phyloP scores from a whole-genome alignment of 2,888 invertebrate species.

The Thyatira batis region DNA sequence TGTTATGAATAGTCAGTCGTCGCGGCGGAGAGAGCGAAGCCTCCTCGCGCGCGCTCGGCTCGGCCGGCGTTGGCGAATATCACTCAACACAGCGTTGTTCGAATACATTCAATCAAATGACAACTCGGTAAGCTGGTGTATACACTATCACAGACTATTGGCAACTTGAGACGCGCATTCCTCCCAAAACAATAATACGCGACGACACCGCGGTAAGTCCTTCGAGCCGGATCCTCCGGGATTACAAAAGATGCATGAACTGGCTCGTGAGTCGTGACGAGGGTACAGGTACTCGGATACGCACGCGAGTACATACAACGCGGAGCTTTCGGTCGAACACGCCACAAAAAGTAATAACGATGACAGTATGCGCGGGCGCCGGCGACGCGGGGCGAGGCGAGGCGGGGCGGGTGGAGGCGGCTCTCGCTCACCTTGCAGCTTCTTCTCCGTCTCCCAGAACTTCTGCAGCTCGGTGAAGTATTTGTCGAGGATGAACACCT shows the following conservation, averaged over 20 bases:
- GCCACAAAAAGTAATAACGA: conserved; percentile 44
- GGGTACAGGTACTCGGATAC: conserved; percentile 21
- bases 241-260: too few species aligned
- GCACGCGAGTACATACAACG: conserved; percentile 24
- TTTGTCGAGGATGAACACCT: conserved; percentile 98
- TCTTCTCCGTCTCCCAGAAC: conserved; percentile 98
- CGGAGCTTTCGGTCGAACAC: conserved; percentile 49
- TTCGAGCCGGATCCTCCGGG: conserved; percentile 16
- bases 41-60: neutral
- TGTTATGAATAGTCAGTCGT: neutral
- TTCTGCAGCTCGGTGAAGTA: conserved; percentile 98
- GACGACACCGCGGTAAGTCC: neutral
- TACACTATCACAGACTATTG: neutral
- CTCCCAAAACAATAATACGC: neutral
- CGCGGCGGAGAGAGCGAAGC: neutral
- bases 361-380: conserved; percentile 16
- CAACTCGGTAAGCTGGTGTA: too few species aligned
- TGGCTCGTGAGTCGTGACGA: conserved; percentile 22
- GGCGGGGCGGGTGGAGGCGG: conserved; percentile 13
- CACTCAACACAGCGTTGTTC: too few species aligned
- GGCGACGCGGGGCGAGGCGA: conserved; percentile 3
- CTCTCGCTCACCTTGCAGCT: conserved; percentile 91
- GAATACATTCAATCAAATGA: too few species aligned
- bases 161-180: too few species aligned
- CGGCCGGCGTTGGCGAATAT: neutral